Percentiles rank a stretch among this genome's conserved stretches.
phyloP scores from a whole-genome alignment of 92 coral and sea anemone genomes.

The Meandrina meandrites region DNA sequence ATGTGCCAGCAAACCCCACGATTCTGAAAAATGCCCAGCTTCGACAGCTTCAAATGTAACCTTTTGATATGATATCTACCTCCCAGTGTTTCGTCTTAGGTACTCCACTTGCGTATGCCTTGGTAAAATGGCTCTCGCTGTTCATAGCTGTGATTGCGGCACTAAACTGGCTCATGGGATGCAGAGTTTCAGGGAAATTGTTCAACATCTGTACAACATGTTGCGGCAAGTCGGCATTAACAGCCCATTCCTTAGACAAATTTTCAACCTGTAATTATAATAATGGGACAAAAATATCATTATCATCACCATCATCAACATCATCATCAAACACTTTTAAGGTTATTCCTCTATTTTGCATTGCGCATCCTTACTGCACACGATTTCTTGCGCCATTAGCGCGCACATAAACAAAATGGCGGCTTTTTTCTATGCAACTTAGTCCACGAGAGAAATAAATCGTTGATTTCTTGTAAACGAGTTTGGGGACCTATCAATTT shows the following conservation, averaged over 20 bases:
- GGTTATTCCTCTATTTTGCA: too few species aligned
- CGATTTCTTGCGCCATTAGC: too few species aligned
- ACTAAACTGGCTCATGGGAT: slow-evolving; percentile 99
- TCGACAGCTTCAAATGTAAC: background rate
- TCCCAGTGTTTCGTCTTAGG: slow-evolving; percentile 82
- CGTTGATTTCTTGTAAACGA: too few species aligned
- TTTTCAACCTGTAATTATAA: slow-evolving; percentile 77
- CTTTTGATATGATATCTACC: slow-evolving; percentile 50
- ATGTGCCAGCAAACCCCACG: too few species aligned
- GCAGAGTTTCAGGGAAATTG: slow-evolving; percentile 93
- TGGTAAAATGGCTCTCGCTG: slow-evolving; percentile 96
- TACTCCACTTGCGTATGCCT: slow-evolving; percentile 84
- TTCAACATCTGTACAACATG: slow-evolving; percentile 99
- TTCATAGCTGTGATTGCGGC: slow-evolving; percentile 99
- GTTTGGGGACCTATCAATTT: too few species aligned
- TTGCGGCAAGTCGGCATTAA: slow-evolving; percentile 92
- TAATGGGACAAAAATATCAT: background rate
- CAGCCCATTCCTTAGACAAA: slow-evolving; percentile 93
- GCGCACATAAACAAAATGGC: too few species aligned
- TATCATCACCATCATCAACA: background rate
- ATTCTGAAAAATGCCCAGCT: too few species aligned
- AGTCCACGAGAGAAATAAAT: too few species aligned
- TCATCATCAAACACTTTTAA: too few species aligned
- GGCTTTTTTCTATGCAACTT: too few species aligned
- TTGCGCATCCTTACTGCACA: too few species aligned